These are phyloP conservation scores for Aphelinus certus DNA, from an alignment of 1,140 invertebrate genomes.

Conservation along the genomic window DNA sequence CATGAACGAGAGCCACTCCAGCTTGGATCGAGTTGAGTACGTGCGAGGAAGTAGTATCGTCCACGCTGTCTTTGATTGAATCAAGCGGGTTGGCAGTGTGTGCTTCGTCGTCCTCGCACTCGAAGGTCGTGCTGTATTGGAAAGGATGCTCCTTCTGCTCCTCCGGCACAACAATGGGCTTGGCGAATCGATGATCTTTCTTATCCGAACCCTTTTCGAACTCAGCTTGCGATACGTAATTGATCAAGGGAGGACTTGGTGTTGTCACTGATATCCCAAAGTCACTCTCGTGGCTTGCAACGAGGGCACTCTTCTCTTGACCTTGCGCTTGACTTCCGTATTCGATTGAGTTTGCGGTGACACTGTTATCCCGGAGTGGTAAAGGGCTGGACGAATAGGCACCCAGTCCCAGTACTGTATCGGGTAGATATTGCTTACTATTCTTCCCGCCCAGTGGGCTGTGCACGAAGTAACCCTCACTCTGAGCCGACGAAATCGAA, in stretches of 20 bases:
- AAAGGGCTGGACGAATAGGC: conserved; percentile 18
- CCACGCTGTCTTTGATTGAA: neutral
- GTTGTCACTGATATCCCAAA: conserved; percentile 3
- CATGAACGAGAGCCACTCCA: conserved; percentile 59
- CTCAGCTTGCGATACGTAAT: conserved; percentile 6
- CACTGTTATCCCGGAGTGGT: neutral
- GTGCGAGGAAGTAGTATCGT: conserved; percentile 48
- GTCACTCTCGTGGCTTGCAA: neutral
- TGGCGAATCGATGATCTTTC: conserved; percentile 43
- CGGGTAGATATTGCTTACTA: conserved; percentile 7
- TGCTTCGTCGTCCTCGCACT: conserved; percentile 38
- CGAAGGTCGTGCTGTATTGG: conserved; percentile 48
- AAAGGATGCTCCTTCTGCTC: conserved; percentile 25
- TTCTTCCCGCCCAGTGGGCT: neutral
- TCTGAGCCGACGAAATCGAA: neutral
- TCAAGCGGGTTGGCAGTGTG: conserved; percentile 22
- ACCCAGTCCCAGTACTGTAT: conserved; percentile 22
- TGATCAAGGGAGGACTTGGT: conserved; percentile 4
- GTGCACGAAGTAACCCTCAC: neutral
- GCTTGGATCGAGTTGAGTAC: conserved; percentile 64
- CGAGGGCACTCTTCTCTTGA: neutral
- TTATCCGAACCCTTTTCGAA: neutral
- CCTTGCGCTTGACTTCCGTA: neutral
- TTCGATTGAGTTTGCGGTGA: conserved; percentile 19
- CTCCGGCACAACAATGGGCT: conserved; percentile 60